Conservation (phyloP, 2,888 invertebrate species). For the Panopea generosa region DNA sequence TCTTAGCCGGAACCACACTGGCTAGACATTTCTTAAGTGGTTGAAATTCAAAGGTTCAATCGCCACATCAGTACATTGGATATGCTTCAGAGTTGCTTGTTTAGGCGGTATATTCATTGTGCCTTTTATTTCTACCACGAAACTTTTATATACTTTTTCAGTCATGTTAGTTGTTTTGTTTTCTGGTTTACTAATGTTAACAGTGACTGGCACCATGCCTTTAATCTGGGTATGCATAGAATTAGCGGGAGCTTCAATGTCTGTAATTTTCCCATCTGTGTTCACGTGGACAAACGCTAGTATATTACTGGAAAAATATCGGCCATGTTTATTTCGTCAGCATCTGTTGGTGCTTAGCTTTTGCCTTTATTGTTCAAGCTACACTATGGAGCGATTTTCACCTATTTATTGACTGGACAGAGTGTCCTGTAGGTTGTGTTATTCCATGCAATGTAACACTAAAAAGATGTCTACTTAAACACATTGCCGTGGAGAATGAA, state of each 20-base stretch:
- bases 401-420: conserved; percentile 41
- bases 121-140: conserved; percentile 75
- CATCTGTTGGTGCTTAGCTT: conserved; percentile 43
- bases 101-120: conserved; percentile 81
- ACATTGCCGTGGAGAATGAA: too few species aligned
- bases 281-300: conserved; percentile 50
- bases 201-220: conserved; percentile 13
- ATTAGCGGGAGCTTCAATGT: conserved; percentile 82
- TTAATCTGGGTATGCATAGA: conserved; percentile 79
- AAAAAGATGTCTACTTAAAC: too few species aligned
- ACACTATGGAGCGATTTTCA: conserved; percentile 45
- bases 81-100: conserved; percentile 82
- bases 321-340: conserved; percentile 43
- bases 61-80: conserved; percentile 84
- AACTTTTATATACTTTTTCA: conserved; percentile 79
- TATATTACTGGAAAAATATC: conserved; percentile 45
- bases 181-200: conserved; percentile 36
- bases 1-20: too few species aligned
- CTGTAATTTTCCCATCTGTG: conserved; percentile 81
- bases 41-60: conserved; percentile 75
- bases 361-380: conserved; percentile 47
- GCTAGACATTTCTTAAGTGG: conserved; percentile 70
- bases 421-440: conserved; percentile 35
- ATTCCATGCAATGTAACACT: neutral
- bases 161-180: conserved; percentile 38